Evolutionary conservation across 2,888 invertebrate species (phyloP), one percentile per base, ranked within the genome.

Genomic region (Thalpophila matura): DNA sequence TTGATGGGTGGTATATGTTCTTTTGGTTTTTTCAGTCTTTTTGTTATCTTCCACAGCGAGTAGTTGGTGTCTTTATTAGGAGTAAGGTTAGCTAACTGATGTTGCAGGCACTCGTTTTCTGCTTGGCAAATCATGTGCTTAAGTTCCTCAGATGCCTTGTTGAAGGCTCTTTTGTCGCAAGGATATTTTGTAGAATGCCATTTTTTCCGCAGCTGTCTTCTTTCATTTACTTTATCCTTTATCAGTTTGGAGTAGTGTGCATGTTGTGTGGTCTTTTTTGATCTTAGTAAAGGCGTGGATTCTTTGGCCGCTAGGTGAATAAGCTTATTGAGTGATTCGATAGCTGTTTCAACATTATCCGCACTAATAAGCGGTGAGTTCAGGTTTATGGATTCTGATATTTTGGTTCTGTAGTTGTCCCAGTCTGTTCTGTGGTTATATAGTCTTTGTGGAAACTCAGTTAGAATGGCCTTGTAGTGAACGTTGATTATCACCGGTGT

Each of bases 1-100:
- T 29, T 51, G 26, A 38, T 51, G n/a, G 18, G 38, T 37, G 27
- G 38, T 38, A 50, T 50, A 4, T 38, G 27, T 27, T 20, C 10
- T 38, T 37, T 38, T 2, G 26, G 18, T n/a, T 18, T 6, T 38
- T 38, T n/a, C 20, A 38, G 12, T n/a, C 10, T 20, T 49, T 49
- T 35, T 33, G 43, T 49, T 33, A 24, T 12, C 16, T 24, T 33
- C 22, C 33, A 47, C 4, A 47, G 14, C 3, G 26, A 14, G 20
- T 47, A 47, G 33, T 47, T 33, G 5, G 47, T 33, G 14, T 47
- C 33, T 35, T 2, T 12, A 6, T 14, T 16, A 12, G 6, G 35
- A 37, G 12, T 35, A 9, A 50, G 27, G 3, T 45, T 10, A 12
- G 27, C 1, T 5, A 27, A 4, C 26, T 27, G 10, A 10, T 45